Evolutionary conservation across 2,113 vertebrate genomes (phyloP).

Genomic region (Corapipo altera): DNA sequence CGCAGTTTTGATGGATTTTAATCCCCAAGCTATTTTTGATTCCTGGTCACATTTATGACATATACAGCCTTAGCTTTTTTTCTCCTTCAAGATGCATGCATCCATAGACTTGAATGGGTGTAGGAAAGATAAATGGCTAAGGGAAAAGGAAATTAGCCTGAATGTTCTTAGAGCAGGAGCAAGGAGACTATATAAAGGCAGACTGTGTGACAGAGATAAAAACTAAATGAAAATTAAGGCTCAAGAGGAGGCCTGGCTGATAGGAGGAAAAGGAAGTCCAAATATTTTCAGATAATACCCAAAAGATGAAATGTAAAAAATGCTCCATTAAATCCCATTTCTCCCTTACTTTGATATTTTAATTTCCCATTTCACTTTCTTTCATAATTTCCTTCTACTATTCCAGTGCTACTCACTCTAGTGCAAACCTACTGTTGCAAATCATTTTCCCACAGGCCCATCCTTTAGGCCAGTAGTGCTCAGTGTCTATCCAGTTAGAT

Average conservation of each 20-base stretch:
- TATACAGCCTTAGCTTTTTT: background rate
- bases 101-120: constrained; percentile 34
- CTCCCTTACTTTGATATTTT: constrained; percentile 73
- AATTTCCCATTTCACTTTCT: constrained; percentile 75
- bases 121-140: constrained; percentile 65
- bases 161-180: constrained; percentile 48
- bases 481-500: background rate
- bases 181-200: constrained; percentile 41
- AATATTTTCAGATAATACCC: constrained; percentile 61
- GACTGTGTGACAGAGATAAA: constrained; percentile 62
- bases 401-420: constrained; percentile 42
- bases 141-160: constrained; percentile 54
- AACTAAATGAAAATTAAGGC: constrained; percentile 66
- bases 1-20: constrained; percentile 23
- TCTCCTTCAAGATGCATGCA: constrained; percentile 21
- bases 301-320: constrained; percentile 58
- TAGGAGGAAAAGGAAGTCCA: constrained; percentile 25
- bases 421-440: constrained; percentile 23
- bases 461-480: background rate
- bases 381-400: constrained; percentile 66
- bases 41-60: constrained; percentile 39
- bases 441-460: constrained; percentile 49
- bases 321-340: constrained; percentile 69
- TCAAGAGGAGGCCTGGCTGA: constrained; percentile 32
- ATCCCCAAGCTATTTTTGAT: constrained; percentile 52